A percentile compares a stretch with the other conserved stretches of the same genome.
phyloP scores from a whole-genome alignment of 2,797 vertebrate species.

The Mormyrops boulengeri region DNA sequence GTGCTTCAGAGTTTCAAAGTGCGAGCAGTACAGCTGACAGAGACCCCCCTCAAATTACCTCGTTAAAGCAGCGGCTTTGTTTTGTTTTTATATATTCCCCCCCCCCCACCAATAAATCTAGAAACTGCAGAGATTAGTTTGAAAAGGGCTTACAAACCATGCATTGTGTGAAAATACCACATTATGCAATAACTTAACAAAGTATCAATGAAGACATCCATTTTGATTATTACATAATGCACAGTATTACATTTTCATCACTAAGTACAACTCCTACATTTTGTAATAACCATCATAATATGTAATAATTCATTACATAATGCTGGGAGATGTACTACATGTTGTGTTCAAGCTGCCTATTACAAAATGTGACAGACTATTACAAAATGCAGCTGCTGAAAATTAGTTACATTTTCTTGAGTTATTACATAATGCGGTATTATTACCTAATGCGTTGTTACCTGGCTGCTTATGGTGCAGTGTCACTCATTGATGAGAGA shows the following conservation, averaged over 20 bases:
- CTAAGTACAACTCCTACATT: not conserved
- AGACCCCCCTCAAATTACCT: not conserved
- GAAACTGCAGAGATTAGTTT: not conserved
- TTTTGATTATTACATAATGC: not conserved
- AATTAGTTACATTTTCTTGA: not conserved
- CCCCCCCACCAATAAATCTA: not conserved
- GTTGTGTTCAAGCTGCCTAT: not conserved
- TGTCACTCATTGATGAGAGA: not conserved
- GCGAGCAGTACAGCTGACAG: not conserved
- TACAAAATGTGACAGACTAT: not conserved
- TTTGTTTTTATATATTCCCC: not conserved
- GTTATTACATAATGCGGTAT: not conserved
- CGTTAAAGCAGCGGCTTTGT: not conserved
- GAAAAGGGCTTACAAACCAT: not conserved
- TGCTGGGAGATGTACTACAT: not conserved
- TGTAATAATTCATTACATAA: not conserved
- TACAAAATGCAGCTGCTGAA: not conserved
- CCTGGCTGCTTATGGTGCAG: not conserved
- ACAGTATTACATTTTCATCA: not conserved
- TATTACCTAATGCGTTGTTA: not conserved
- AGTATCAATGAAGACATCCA: not conserved
- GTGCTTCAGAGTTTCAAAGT: not conserved
- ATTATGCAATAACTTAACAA: not conserved
- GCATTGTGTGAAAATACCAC: not conserved
- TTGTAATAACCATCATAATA: not conserved